A percentile compares a stretch with the other conserved stretches of the same genome.
Conservation (phyloP, 2,797 vertebrate genomes). For the Anas bahamensis region DNA sequence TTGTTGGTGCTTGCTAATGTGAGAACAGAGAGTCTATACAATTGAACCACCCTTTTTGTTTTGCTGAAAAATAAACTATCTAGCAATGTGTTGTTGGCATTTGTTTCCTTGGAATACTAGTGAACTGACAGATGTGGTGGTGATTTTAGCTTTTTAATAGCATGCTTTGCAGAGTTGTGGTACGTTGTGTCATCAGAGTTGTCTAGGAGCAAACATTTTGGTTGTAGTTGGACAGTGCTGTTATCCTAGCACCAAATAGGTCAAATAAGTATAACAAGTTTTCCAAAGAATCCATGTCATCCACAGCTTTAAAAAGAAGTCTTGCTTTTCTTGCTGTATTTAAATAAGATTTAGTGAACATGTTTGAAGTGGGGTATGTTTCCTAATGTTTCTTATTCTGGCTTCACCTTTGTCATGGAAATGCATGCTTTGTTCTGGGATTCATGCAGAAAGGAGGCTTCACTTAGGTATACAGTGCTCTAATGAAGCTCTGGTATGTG, state of each 20-base stretch:
- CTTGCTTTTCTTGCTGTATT: neutral
- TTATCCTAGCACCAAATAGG: neutral
- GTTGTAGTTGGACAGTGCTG: neutral
- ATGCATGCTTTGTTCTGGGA: slow-evolving; percentile 35
- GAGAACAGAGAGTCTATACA: slow-evolving; percentile 17
- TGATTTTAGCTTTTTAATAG: neutral
- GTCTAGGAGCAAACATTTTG: neutral
- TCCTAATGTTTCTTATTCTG: neutral
- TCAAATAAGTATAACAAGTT: neutral
- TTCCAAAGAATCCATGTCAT: neutral
- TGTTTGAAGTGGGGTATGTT: neutral
- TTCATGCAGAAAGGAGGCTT: slow-evolving; percentile 1
- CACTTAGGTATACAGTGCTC: neutral
- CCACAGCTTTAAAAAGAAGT: neutral
- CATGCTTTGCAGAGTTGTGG: neutral
- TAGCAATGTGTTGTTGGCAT: neutral
- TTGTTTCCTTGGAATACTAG: neutral
- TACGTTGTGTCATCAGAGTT: neutral
- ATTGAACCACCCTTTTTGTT: slow-evolving; percentile 4
- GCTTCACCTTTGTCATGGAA: slow-evolving; percentile 48
- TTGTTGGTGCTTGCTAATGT: slow-evolving; percentile 21
- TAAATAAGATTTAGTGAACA: neutral
- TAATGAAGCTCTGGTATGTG: neutral
- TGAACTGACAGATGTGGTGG: neutral
- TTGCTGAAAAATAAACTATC: neutral